Percentiles rank a stretch among this genome's conserved stretches.
Evolutionary conservation across 2,797 vertebrate species (phyloP).

Genomic region (Todus mexicanus): DNA sequence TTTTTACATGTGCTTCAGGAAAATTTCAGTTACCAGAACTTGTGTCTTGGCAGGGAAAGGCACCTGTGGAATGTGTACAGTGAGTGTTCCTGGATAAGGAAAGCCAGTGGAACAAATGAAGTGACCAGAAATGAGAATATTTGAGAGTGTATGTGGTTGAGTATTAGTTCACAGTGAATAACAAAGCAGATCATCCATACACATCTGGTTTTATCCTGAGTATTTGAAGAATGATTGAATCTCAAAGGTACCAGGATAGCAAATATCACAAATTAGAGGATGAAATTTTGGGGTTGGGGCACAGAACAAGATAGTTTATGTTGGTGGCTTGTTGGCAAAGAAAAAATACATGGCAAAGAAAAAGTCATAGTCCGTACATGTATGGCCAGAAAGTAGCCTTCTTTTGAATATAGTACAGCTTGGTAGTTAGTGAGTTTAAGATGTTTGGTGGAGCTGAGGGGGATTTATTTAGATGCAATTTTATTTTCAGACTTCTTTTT

Average conservation of each 20-base stretch:
- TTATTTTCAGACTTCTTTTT: conserved; percentile 19
- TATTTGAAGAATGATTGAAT: neutral
- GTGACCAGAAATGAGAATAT: neutral
- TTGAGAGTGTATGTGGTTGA: neutral
- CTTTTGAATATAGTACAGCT: fast-evolving
- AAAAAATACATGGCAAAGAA: neutral
- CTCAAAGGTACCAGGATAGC: neutral
- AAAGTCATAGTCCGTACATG: neutral
- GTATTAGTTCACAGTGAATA: neutral
- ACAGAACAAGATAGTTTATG: neutral
- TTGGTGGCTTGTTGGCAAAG: neutral
- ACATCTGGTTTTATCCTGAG: neutral
- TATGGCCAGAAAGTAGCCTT: neutral
- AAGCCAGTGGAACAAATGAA: neutral
- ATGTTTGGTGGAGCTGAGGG: neutral
- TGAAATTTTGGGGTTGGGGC: neutral
- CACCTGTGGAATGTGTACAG: neutral
- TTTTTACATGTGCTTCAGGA: neutral
- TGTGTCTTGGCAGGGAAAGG: neutral
- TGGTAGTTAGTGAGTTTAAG: neutral
- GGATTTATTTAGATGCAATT: conserved; percentile 20
- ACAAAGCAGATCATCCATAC: neutral
- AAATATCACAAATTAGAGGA: fast-evolving
- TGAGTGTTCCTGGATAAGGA: neutral
- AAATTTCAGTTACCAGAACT: neutral